phyloP scores from a whole-genome alignment of 2,113 vertebrate species.

The Heptranchias perlo region DNA sequence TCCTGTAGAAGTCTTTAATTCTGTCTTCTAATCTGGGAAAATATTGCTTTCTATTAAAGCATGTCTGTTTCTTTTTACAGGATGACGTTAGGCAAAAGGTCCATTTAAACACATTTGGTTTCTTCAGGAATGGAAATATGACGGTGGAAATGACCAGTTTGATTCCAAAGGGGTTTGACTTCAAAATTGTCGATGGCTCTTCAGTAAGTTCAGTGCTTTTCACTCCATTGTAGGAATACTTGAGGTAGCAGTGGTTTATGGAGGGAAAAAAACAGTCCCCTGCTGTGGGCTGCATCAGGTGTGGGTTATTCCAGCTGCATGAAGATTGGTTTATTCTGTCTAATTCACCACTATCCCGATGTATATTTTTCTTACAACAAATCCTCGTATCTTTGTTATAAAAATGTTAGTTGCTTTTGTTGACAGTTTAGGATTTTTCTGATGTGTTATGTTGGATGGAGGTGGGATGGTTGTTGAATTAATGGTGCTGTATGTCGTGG shows the following conservation, averaged over 20 bases:
- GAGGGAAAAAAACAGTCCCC: not conserved
- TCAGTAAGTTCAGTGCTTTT: slow-evolving; percentile 48
- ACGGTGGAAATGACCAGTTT: slow-evolving; percentile 63
- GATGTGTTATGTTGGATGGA: not conserved
- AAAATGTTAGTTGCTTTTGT: too few species aligned
- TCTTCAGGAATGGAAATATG: slow-evolving; percentile 76
- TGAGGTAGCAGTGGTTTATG: not conserved
- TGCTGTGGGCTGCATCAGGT: too few species aligned
- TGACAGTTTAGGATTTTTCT: too few species aligned
- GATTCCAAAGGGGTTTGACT: slow-evolving; percentile 47
- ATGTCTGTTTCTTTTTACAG: slow-evolving; percentile 46
- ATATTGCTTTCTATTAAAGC: not conserved
- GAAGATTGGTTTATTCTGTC: not conserved
- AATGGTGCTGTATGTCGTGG: not conserved
- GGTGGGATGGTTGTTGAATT: not conserved
- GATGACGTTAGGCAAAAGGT: slow-evolving; percentile 74
- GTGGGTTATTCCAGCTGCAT: not conserved
- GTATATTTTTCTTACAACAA: not conserved
- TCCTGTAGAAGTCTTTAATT: not conserved
- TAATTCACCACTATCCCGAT: not conserved
- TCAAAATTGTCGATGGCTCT: slow-evolving; percentile 41
- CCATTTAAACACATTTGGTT: slow-evolving; percentile 77
- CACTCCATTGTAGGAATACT: not conserved
- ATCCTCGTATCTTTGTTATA: not conserved
- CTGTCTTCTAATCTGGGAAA: not conserved